Evolutionary conservation across 2,888 invertebrate species (phyloP).

Genomic region (Melipona bicolor): DNA sequence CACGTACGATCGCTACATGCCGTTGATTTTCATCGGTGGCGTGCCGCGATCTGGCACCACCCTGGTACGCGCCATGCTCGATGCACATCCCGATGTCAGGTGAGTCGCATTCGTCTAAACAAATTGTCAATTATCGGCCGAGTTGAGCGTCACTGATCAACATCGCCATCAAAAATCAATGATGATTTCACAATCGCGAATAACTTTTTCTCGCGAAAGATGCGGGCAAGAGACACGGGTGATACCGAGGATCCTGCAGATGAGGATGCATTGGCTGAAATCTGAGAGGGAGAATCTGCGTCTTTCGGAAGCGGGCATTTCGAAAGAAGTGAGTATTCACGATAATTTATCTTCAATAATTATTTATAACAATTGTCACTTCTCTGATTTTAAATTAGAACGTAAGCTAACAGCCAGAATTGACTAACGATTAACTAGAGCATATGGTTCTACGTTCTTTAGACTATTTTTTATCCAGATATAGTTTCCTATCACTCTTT

Average conservation of each 20-base stretch:
- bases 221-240: conserved; percentile 99
- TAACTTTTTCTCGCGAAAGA: conserved; percentile 82
- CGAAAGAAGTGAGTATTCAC: conserved; percentile 88
- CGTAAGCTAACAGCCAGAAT: too few species aligned
- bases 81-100: conserved; percentile 98
- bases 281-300: conserved; percentile 96
- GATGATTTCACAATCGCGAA: neutral
- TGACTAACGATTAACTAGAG: too few species aligned
- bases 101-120: conserved; percentile 79
- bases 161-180: neutral
- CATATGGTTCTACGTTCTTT: too few species aligned
- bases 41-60: conserved; percentile 99
- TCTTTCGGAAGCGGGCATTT: conserved; percentile 96
- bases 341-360: neutral
- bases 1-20: conserved; percentile 94
- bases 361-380: too few species aligned
- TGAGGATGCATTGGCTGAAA: conserved; percentile 97
- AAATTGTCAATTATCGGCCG: conserved; percentile 56
- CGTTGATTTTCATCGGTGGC: conserved; percentile 98
- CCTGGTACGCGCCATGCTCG: conserved; percentile 98
- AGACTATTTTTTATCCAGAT: too few species aligned
- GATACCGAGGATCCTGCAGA: conserved; percentile 97
- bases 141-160: conserved; percentile 16
- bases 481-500: too few species aligned
- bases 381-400: too few species aligned